Percentiles rank a stretch among this genome's conserved stretches.
These are phyloP conservation scores for Tenebrio molitor DNA, from an alignment of 1,140 invertebrate species.

Conservation along the genomic window DNA sequence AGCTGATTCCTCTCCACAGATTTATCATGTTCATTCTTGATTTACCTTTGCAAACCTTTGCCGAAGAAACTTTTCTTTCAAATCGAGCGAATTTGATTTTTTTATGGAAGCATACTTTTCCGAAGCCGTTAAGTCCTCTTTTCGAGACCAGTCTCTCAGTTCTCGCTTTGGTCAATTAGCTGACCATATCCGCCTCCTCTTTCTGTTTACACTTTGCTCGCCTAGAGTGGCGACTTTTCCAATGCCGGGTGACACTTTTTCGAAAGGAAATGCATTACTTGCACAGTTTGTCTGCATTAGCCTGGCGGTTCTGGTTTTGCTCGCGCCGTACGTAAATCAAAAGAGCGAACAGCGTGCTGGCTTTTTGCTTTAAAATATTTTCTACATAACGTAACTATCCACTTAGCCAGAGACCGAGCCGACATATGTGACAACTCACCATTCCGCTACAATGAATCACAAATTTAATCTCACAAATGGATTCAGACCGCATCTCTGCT, in stretches of 20 bases:
- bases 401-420: constrained; percentile 66
- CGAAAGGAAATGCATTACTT: constrained; percentile 33
- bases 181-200: no score
- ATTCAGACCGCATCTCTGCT: constrained; percentile 64
- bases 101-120: no score
- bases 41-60: no score
- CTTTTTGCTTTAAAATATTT: constrained; percentile 66
- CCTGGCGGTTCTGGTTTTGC: constrained; percentile 44
- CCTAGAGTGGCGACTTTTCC: no score
- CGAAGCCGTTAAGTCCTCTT: no score
- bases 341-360: constrained; percentile 44
- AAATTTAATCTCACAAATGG: constrained; percentile 71
- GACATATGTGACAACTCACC: constrained; percentile 71
- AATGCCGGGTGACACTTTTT: neutral
- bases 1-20: no score
- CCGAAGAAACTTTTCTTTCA: no score
- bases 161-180: no score
- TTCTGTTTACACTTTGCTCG: no score
- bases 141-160: no score
- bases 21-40: no score
- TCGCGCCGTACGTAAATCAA: constrained; percentile 58
- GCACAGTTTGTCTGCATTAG: constrained; percentile 38
- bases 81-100: no score
- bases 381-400: constrained; percentile 66
- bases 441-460: constrained; percentile 70